phyloP scores from a whole-genome alignment of 2,888 invertebrate genomes.

The Anarsia innoxiella region DNA sequence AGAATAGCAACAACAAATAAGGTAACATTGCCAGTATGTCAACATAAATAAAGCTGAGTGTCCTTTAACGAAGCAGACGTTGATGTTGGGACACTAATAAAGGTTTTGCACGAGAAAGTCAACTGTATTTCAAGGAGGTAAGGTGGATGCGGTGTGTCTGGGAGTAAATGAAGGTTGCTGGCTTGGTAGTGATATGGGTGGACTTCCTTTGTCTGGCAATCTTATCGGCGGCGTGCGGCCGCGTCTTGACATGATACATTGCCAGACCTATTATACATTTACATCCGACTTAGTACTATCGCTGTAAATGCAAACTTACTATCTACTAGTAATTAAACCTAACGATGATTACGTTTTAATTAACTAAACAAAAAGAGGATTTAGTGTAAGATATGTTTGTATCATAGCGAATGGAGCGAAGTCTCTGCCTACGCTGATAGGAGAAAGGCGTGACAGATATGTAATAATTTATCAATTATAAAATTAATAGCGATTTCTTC shows the following conservation, averaged over 20 bases:
- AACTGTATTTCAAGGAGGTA: constrained; percentile 42
- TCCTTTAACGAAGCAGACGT: constrained; percentile 73
- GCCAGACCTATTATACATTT: constrained; percentile 44
- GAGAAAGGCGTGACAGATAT: no score
- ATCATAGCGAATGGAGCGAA: no score
- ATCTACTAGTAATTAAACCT: no score
- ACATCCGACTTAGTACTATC: constrained; percentile 14
- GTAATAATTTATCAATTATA: no score
- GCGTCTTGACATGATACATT: constrained; percentile 69
- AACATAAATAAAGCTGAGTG: constrained; percentile 73
- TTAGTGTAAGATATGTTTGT: no score
- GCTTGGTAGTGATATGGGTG: constrained; percentile 71
- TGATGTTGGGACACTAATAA: constrained; percentile 64
- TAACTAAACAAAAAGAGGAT: no score
- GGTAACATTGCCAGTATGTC: constrained; percentile 69
- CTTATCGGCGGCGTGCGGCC: constrained; percentile 64
- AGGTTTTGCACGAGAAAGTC: constrained; percentile 40
- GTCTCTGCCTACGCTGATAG: no score
- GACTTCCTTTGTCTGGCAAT: constrained; percentile 74
- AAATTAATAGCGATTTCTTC: no score
- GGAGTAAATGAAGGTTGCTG: constrained; percentile 66
- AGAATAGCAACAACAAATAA: constrained; percentile 54
- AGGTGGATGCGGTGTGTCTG: constrained; percentile 25
- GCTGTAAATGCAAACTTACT: constrained; percentile 6
- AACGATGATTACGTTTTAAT: no score